A percentile compares a stretch with the other conserved stretches of the same genome.
Conservation (phyloP, 2,888 invertebrate species). For the Trichopoda pennipes region DNA sequence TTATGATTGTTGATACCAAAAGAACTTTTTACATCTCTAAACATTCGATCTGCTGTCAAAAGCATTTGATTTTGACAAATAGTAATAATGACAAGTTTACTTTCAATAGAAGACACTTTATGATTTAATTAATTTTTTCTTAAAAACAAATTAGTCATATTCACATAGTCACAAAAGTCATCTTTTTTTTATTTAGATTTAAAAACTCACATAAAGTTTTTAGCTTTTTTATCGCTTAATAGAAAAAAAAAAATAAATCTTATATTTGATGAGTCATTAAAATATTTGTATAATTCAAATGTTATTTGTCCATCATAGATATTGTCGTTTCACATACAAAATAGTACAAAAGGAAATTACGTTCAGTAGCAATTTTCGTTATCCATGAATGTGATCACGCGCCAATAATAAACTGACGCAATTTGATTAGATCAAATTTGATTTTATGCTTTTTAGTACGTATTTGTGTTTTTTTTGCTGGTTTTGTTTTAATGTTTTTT, state of each 20-base stretch:
- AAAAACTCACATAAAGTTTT: slow-evolving; percentile 32
- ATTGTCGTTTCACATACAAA: slow-evolving; percentile 4
- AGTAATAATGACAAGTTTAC: slow-evolving; percentile 34
- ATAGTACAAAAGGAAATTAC: background rate
- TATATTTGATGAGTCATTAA: no score
- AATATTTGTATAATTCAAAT: no score
- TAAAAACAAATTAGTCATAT: slow-evolving; percentile 31
- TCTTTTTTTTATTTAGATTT: background rate
- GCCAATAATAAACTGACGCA: background rate
- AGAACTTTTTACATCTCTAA: background rate
- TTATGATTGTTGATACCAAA: background rate
- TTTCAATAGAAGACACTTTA: slow-evolving; percentile 32
- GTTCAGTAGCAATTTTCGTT: background rate
- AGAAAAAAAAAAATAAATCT: no score
- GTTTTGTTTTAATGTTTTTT: no score
- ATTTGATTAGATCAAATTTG: background rate
- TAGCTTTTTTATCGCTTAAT: no score
- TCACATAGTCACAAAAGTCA: background rate
- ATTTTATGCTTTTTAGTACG: no score
- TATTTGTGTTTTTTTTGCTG: no score
- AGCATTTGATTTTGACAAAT: slow-evolving; percentile 28
- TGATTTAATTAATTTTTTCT: slow-evolving; percentile 45
- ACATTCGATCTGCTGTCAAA: slow-evolving; percentile 14
- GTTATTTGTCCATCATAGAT: no score
- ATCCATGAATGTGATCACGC: background rate